Base-by-base conservation (phyloP, 53 echinoderm and acorn worm genomes). In the Crossaster papposus region DNA sequence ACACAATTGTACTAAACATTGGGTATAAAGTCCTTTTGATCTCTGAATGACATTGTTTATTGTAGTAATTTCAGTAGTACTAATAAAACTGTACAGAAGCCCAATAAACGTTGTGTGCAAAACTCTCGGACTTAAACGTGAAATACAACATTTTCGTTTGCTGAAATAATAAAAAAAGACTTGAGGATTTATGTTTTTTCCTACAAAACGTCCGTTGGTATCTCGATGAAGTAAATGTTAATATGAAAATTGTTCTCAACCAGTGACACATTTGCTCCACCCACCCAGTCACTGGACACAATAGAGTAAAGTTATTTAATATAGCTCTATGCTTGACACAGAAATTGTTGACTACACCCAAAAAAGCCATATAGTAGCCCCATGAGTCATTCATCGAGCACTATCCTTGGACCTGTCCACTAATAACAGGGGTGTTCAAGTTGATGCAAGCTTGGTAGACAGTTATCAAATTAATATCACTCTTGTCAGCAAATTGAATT, bases 341-440 rank as follows among this genome's bases (percentile, higher is more conserved):
- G 58, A 28, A 28, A 64, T 62, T 36, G 76, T 77, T 62, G 87
- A 87, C 87, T 58, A 75, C 87, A 87, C 87, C 87, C 87, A 87
- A 54, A 13, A 62, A 13, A 36, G 36, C 53, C 33, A 54, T 33
- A 28, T 80, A 34, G 75, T 30, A 30, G 28, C 70, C 22, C 73
- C 36, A 22, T 85, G 55, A 87, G 54, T 87, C 87, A 87, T 76
- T 55, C 75, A 87, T 87, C 37, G 76, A 87, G 76, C 54, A 73
- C 51, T 51, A 30, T 54, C 31, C 22, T 17, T 10, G 36, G 87
- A 75, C 77, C 58, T 24, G 14, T 77, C 77, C 36, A 87, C 77
- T 75, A 33, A 29, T 6, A 62, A 87, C 74, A 62, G 87, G 70
- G 52, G 51, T 13, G 85, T 29, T 35, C 14, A 1, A 26, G 11